Evolutionary conservation across 92 coral and sea anemone genomes (phyloP).

Genomic region (Porites cylindrica): DNA sequence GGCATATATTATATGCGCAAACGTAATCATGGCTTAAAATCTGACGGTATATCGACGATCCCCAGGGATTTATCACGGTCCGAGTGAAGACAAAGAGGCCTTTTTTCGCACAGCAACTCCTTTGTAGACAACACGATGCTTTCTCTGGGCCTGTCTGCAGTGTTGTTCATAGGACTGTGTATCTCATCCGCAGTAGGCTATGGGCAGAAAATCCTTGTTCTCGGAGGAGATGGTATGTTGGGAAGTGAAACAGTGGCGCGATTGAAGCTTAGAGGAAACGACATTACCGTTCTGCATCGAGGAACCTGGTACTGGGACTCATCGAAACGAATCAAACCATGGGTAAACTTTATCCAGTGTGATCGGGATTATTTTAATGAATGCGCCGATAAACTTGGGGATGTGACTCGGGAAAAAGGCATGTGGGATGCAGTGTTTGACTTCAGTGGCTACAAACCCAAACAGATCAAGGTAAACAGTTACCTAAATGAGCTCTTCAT

Average conservation of each 20-base stretch:
- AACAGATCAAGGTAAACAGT: constrained; percentile 70
- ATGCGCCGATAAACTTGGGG: constrained; percentile 60
- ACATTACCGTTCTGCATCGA: constrained; percentile 77
- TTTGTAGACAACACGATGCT: neutral
- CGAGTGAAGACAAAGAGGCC: too few species aligned
- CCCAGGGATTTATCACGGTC: too few species aligned
- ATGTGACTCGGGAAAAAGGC: constrained; percentile 57
- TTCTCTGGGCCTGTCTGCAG: neutral
- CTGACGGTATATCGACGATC: too few species aligned
- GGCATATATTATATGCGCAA: too few species aligned
- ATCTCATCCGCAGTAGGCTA: neutral
- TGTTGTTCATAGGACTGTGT: neutral
- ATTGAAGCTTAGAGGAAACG: constrained; percentile 55
- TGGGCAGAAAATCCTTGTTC: constrained; percentile 57
- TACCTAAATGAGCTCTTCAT: too few species aligned
- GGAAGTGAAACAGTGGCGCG: constrained; percentile 78
- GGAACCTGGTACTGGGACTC: constrained; percentile 91
- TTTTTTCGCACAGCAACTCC: too few species aligned
- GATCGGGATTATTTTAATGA: constrained; percentile 62
- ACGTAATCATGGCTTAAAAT: too few species aligned
- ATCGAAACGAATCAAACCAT: constrained; percentile 74
- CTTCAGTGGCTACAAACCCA: constrained; percentile 70
- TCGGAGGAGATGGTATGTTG: constrained; percentile 90
- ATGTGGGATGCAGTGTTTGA: constrained; percentile 80
- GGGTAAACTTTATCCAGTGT: constrained; percentile 71